Evolutionary conservation across 2,113 vertebrate genomes (phyloP).

Genomic region (Halcyon senegalensis): DNA sequence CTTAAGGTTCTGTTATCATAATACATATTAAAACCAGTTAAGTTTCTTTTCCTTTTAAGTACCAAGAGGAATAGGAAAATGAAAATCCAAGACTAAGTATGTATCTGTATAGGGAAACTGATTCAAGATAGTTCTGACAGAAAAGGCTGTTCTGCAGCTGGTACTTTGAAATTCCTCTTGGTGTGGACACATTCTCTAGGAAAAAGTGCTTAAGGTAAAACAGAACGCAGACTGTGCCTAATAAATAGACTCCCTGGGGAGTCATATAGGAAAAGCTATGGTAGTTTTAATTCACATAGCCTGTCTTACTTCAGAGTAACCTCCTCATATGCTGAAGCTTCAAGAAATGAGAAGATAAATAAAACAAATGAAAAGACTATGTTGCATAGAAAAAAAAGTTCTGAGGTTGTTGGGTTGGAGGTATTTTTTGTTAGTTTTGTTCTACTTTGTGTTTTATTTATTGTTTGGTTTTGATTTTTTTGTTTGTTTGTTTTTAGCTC

Average conservation of each 20-base stretch:
- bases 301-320: not conserved
- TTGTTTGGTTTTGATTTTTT: not conserved
- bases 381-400: not conserved
- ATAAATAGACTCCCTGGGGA: not conserved
- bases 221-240: slow-evolving; percentile 22
- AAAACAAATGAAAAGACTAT: not conserved
- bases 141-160: slow-evolving; percentile 7
- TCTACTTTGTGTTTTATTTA: not conserved
- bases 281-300: not conserved
- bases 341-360: not conserved
- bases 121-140: not conserved
- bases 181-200: not conserved
- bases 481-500: not conserved
- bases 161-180: not conserved
- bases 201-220: slow-evolving; percentile 30
- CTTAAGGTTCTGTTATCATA: not conserved
- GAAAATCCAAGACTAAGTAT: not conserved
- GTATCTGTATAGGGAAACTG: not conserved
- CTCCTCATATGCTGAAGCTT: not conserved
- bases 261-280: not conserved
- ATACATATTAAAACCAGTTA: not conserved
- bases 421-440: no score
- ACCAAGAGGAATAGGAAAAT: not conserved
- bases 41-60: not conserved
- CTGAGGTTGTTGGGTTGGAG: not conserved